Base-by-base conservation (phyloP, 2,888 invertebrate species). In the Chrysolina americana region DNA sequence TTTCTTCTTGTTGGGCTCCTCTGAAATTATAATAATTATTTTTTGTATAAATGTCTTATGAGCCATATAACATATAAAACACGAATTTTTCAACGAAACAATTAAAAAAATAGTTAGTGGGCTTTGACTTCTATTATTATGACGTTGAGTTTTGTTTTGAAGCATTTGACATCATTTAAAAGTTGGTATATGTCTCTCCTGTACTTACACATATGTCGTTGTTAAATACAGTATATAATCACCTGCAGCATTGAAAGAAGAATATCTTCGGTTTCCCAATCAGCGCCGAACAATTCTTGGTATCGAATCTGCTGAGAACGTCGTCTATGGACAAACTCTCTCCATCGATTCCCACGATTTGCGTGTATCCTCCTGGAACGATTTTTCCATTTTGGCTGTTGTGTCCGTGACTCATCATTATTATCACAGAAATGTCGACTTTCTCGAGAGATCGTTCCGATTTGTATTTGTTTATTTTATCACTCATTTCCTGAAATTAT, bases 221-320 rank as follows among this genome's bases (percentile, higher is more conserved):
- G n/a, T n/a, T n/a, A n/a, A n/a, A n/a, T n/a, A n/a, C n/a, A n/a
- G n/a, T n/a, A n/a, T n/a, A n/a, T n/a, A n/a, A 83, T 84, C 83
- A 89, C 92, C 93, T 90, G 87, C 94, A 94, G 79, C 91, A 91
- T 83, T 94, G 94, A 83, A 94, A 93, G 74, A 94, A 89, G 83
- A 94, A 92, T 71, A 94, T 91, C 88, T 94, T 94, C 23, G 94
- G 94, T 82, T 93, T 91, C 69, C 90, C 88, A 11, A 85, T 81
- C 74, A 94, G 88, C 70, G 85, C 83, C 0, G 89, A 89, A 84
- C 92, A 91, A 70, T 87, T 88, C 17, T 83, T 81, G 81, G 91
- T 90, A 82, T 90, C 90, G 86, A 94, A 94, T 81, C 90, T 88
- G 47, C 90, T 88, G 41, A 93, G 87, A 80, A 94, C 89, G 64